phyloP scores from a whole-genome alignment of 1,140 invertebrate species.

The Diorhabda carinulata region DNA sequence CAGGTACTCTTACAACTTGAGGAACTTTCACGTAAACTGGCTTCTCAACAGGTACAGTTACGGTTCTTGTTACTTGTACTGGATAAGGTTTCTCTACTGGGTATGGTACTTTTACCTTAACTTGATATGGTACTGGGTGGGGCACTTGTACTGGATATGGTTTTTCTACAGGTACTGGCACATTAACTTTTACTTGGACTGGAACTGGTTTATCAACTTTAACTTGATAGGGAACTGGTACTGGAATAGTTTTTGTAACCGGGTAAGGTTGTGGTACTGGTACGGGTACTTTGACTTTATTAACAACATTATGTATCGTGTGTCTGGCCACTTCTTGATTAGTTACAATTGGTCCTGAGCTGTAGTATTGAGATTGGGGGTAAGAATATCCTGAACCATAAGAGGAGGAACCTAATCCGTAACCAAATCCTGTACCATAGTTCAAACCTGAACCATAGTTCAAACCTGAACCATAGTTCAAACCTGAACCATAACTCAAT shows the following conservation, averaged over 20 bases:
- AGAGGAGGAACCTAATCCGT: slow-evolving; percentile 4
- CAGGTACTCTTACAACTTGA: slow-evolving; percentile 40
- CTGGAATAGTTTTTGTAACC: slow-evolving; percentile 29
- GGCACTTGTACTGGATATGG: slow-evolving; percentile 13
- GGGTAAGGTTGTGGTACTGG: slow-evolving; percentile 35
- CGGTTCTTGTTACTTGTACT: slow-evolving; percentile 35
- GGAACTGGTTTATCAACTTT: slow-evolving; percentile 30
- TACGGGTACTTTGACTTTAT: slow-evolving; percentile 39
- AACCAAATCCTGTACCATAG: slow-evolving; percentile 5
- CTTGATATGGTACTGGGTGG: slow-evolving; percentile 38
- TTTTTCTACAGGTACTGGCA: slow-evolving; percentile 39
- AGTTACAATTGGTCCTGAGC: background rate
- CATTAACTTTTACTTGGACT: slow-evolving; percentile 36
- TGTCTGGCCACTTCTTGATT: slow-evolving; percentile 26
- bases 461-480: background rate
- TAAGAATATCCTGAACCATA: background rate
- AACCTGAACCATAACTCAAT: background rate
- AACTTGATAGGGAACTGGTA: slow-evolving; percentile 30
- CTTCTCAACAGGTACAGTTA: slow-evolving; percentile 42
- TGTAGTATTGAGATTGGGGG: background rate
- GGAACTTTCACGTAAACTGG: slow-evolving; percentile 45
- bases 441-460: background rate
- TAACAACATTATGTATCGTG: slow-evolving; percentile 28
- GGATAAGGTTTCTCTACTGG: slow-evolving; percentile 37
- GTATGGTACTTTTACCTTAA: slow-evolving; percentile 39